Evolutionary conservation across 2,888 invertebrate genomes (phyloP).

Genomic region (Teleogryllus oceanicus): DNA sequence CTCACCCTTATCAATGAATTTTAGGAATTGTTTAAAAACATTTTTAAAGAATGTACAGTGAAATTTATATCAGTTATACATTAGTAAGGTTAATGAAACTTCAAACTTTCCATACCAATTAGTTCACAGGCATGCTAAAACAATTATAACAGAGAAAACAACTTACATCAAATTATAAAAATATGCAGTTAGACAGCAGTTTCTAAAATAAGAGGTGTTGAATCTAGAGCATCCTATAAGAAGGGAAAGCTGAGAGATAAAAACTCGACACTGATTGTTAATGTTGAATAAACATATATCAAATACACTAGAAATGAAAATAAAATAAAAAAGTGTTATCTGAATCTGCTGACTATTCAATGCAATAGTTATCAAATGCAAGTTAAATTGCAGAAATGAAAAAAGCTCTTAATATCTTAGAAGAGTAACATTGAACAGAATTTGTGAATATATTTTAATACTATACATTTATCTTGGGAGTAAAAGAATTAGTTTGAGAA

Average conservation of each 20-base stretch:
- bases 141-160: slow-evolving; percentile 31
- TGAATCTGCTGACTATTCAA: background rate
- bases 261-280: slow-evolving; percentile 24
- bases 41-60: background rate
- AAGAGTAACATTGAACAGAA: slow-evolving; percentile 22
- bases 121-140: background rate
- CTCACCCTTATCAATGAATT: slow-evolving; percentile 18
- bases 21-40: background rate
- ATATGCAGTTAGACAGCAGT: slow-evolving; percentile 39
- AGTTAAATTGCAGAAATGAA: slow-evolving; percentile 1
- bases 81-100: slow-evolving; percentile 22
- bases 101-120: background rate
- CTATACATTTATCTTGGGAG: slow-evolving; percentile 11
- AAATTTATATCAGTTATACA: slow-evolving; percentile 21
- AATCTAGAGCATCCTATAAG: slow-evolving; percentile 36
- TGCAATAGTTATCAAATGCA: background rate
- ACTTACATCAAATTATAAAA: slow-evolving; percentile 39
- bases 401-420: background rate
- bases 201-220: slow-evolving; percentile 38
- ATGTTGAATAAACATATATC: slow-evolving; percentile 21
- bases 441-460: slow-evolving; percentile 18
- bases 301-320: slow-evolving; percentile 18
- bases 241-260: slow-evolving; percentile 32
- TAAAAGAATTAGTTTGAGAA: slow-evolving; percentile 20
- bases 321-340: slow-evolving; percentile 19